These are phyloP conservation scores for Coranthus polyacanthus DNA, from an alignment of 2,797 vertebrate genomes.

Conservation along the genomic window DNA sequence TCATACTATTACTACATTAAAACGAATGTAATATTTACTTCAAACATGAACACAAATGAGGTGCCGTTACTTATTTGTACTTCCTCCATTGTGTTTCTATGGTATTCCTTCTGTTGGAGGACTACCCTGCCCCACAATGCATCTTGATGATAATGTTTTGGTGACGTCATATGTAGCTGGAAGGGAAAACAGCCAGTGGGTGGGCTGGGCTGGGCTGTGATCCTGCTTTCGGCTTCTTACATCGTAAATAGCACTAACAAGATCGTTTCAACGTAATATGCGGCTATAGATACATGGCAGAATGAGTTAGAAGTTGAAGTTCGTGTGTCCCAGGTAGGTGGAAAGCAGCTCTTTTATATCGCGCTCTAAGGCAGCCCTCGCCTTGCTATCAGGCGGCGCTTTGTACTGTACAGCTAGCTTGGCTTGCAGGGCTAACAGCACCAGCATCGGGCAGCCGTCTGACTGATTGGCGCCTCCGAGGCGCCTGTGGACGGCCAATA, in stretches of 20 bases:
- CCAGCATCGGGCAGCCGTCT: slow-evolving; percentile 46
- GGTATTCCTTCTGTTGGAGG: slow-evolving; percentile 57
- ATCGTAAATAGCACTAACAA: background rate
- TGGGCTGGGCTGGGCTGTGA: slow-evolving; percentile 60
- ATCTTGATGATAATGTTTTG: slow-evolving; percentile 71
- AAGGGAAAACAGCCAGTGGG: slow-evolving; percentile 53
- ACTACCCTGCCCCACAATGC: slow-evolving; percentile 81
- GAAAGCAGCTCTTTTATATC: background rate
- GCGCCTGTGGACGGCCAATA: slow-evolving; percentile 55
- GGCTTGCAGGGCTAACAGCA: slow-evolving; percentile 60
- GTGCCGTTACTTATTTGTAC: background rate
- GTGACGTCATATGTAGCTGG: slow-evolving; percentile 72
- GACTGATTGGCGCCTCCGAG: slow-evolving; percentile 71
- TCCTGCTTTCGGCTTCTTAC: slow-evolving; percentile 15
- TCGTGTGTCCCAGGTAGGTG: slow-evolving; percentile 68
- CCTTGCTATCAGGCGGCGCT: slow-evolving; percentile 23
- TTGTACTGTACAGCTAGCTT: slow-evolving; percentile 57
- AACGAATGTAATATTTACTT: too few species aligned
- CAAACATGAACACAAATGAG: too few species aligned
- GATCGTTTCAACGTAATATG: background rate
- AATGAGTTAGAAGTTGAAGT: slow-evolving; percentile 67
- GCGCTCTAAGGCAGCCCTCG: background rate
- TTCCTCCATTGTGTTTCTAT: background rate
- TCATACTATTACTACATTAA: too few species aligned
- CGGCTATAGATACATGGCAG: background rate